Evolutionary conservation across 2,797 vertebrate species (phyloP).

Genomic region (Intellagama lesueurii): DNA sequence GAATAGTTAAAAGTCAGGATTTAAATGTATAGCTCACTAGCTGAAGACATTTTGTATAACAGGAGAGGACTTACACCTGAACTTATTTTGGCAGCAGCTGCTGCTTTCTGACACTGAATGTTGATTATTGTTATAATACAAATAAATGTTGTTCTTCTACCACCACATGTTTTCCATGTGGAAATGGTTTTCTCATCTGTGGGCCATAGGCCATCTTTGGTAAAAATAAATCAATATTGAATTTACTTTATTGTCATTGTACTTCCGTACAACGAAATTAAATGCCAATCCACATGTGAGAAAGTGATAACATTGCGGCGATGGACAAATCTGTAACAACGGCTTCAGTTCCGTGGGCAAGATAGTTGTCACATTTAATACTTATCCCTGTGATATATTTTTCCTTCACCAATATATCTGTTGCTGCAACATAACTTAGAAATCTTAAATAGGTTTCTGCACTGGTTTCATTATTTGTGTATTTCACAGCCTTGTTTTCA

Average conservation of each 20-base stretch:
- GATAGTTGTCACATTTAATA: constrained; percentile 14
- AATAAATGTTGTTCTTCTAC: constrained; percentile 27
- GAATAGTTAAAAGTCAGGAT: constrained; percentile 14
- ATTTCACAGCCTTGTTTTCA: constrained; percentile 15
- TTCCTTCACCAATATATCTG: neutral
- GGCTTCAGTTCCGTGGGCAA: neutral
- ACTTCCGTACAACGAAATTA: no score
- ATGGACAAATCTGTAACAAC: neutral
- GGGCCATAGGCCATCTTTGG: neutral
- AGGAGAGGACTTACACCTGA: neutral
- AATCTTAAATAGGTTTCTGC: neutral
- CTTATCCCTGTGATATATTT: neutral
- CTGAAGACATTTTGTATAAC: neutral
- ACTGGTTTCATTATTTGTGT: neutral
- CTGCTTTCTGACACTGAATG: constrained; percentile 15
- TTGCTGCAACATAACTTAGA: neutral
- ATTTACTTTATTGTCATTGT: no score
- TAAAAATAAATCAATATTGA: constrained; percentile 11
- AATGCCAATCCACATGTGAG: neutral
- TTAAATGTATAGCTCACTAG: neutral
- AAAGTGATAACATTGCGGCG: neutral
- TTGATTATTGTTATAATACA: neutral
- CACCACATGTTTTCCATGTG: constrained; percentile 30
- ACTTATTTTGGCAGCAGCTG: constrained; percentile 12
- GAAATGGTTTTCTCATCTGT: neutral